Evolutionary conservation across 2,113 vertebrate species (phyloP), one percentile per base, ranked within the genome.

Genomic region (Reinhardtius hippoglossoides): DNA sequence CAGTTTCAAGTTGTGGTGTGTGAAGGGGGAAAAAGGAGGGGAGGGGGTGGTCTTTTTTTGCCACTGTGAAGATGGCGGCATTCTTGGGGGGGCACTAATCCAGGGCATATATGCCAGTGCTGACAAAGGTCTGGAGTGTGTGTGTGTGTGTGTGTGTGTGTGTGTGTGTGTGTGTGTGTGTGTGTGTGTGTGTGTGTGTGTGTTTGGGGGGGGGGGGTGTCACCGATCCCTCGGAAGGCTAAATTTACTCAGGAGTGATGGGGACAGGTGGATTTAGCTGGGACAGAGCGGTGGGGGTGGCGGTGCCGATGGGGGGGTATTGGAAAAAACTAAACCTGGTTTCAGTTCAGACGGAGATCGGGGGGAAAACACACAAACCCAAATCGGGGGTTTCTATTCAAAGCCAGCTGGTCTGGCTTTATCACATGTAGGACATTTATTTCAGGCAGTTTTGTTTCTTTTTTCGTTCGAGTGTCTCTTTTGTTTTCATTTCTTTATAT

Each of bases 321-420:
- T 84, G 85, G 88, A 82, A 92, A 94, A 93, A 95, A 95, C 94
- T 95, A 94, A 92, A 94, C 93, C 69, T 88, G 92, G 91, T 95
- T 94, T 95, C 93, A 88, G 94, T 95, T 95, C 91, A 95, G 95
- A 95, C 94, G 88, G 94, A 95, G 95, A 96, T 94, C 91, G 89
- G 93, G 94, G 93, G 86, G 62, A 95, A 94, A 20, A 95, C 93
- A 89, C 90, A 90, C 94, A 93, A 54, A 95, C 95, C 96, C 97
- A 96, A 94, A 95, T 95, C 94, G 87, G 95, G 97, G 96, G 95
- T 96, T 97, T 95, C 96, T 96, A 95, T 96, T 96, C 95, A 97
- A 98, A 99, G 98, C 98, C 98, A 99, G 98, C 98, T 98, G 98
- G 98, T 97, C 98, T 99, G 98, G 98, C 98, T 99, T 98, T 96